phyloP scores from a whole-genome alignment of 1,140 invertebrate genomes.

The Branchinecta lindahli region DNA sequence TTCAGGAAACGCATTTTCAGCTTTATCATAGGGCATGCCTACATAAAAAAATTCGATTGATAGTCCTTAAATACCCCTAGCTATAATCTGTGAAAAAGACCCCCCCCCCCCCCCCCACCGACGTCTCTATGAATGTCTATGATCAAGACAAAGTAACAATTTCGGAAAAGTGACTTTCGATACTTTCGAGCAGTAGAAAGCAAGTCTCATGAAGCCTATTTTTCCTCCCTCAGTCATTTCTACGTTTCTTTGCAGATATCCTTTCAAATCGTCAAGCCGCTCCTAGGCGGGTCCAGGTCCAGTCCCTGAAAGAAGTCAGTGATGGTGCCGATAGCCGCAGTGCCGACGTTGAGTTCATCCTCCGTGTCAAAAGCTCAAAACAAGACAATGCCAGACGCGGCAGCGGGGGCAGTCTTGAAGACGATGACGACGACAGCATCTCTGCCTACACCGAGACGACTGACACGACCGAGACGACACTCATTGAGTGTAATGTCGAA shows the following conservation, averaged over 20 bases:
- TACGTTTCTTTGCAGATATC: neutral
- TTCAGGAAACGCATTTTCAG: too few species aligned
- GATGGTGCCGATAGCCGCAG: slow-evolving; percentile 24
- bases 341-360: slow-evolving; percentile 41
- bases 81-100: too few species aligned
- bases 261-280: neutral
- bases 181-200: too few species aligned
- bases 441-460: slow-evolving; percentile 38
- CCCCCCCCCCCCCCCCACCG: too few species aligned
- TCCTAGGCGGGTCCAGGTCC: slow-evolving; percentile 20
- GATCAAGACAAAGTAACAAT: too few species aligned
- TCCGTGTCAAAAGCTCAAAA: slow-evolving; percentile 36
- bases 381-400: slow-evolving; percentile 22
- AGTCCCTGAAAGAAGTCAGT: slow-evolving; percentile 24
- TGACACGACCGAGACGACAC: slow-evolving; percentile 33
- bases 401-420: slow-evolving; percentile 24
- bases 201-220: too few species aligned
- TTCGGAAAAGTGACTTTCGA: too few species aligned
- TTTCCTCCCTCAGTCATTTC: too few species aligned
- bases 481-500: slow-evolving; percentile 33
- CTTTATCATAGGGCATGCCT: too few species aligned
- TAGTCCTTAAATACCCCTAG: too few species aligned
- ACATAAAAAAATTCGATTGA: too few species aligned
- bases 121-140: too few species aligned
- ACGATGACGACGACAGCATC: slow-evolving; percentile 36